These are phyloP conservation scores for Brenthis daphne DNA, from an alignment of 2,888 invertebrate species.

Conservation along the genomic window DNA sequence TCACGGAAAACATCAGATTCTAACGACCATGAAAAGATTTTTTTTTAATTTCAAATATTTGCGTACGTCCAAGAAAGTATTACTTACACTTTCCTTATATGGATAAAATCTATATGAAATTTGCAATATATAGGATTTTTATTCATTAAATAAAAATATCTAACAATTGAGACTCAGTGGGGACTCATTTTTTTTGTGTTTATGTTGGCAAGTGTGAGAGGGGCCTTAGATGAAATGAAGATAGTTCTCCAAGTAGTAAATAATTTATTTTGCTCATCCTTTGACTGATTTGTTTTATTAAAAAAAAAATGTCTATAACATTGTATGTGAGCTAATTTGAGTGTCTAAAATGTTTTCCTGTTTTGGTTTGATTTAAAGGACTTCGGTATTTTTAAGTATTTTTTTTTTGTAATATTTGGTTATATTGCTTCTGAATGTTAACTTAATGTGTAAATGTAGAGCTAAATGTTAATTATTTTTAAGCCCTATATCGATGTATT, in stretches of 20 bases:
- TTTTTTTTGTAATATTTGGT: conserved; percentile 21
- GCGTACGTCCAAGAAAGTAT: no score
- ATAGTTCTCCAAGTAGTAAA: conserved; percentile 1
- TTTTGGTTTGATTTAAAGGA: neutral
- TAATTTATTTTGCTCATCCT: conserved; percentile 7
- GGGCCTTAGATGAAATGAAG: conserved; percentile 31
- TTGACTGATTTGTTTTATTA: conserved; percentile 18
- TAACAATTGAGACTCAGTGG: neutral
- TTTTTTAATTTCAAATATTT: no score
- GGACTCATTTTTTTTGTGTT: conserved; percentile 16
- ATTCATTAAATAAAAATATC: neutral
- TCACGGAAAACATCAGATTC: no score
- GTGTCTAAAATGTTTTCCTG: neutral
- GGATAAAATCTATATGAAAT: neutral
- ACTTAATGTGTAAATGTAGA: conserved; percentile 62
- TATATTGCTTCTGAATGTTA: conserved; percentile 51
- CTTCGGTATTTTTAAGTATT: conserved; percentile 31
- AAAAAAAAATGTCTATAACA: neutral
- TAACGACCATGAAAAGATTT: no score
- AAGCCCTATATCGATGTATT: conserved; percentile 64
- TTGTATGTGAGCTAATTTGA: neutral
- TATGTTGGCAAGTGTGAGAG: conserved; percentile 29
- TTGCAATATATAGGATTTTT: neutral
- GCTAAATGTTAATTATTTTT: conserved; percentile 77
- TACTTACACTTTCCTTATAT: no score